Conservation (phyloP, 2,888 invertebrate species). For the Andrena dorsata region DNA sequence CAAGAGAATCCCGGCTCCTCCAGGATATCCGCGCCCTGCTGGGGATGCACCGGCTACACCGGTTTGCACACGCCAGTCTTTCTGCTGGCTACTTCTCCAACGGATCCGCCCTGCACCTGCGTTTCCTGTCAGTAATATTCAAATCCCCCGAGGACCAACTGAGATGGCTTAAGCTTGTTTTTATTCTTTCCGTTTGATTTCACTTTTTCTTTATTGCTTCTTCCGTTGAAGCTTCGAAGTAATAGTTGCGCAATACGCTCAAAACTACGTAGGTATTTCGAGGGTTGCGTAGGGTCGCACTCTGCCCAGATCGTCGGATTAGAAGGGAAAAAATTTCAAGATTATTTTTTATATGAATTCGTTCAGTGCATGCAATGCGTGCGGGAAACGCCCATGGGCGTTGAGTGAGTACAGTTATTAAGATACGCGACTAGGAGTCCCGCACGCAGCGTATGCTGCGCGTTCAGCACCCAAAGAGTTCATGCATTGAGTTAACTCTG, state of each 20-base stretch:
- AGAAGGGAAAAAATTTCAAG: no score
- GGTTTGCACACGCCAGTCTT: constrained; percentile 77
- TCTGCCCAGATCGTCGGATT: not conserved
- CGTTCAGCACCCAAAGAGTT: no score
- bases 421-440: no score
- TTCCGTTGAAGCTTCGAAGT: not conserved
- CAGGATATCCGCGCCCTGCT: constrained; percentile 73
- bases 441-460: no score
- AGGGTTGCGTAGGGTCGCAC: not conserved
- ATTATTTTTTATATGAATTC: no score
- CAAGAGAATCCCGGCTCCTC: constrained; percentile 46
- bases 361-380: no score
- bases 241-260: not conserved
- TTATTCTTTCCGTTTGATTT: constrained; percentile 13
- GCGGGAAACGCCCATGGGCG: no score
- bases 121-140: constrained; percentile 77
- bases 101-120: constrained; percentile 78
- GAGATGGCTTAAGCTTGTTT: constrained; percentile 42
- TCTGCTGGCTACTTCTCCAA: constrained; percentile 79
- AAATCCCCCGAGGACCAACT: constrained; percentile 10
- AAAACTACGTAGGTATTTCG: not conserved
- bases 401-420: no score
- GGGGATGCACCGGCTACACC: constrained; percentile 76
- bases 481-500: no score
- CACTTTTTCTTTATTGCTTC: not conserved